Percentiles rank a stretch among this genome's conserved stretches.
These are phyloP conservation scores for Trisateles emortualis DNA, from an alignment of 2,888 invertebrate species.

Conservation along the genomic window DNA sequence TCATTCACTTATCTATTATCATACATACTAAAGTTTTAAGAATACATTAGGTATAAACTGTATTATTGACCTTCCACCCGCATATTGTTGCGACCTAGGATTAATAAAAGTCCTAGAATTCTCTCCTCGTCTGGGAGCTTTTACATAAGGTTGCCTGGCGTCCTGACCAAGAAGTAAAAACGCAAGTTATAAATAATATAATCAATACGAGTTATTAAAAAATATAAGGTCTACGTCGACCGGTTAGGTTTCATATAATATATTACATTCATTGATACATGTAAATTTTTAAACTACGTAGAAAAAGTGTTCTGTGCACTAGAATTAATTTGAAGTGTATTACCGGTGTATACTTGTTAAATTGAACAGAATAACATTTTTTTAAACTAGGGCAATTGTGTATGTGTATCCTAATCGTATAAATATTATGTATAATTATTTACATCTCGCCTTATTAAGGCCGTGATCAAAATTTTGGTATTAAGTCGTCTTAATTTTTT, in stretches of 20 bases:
- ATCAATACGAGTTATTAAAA: conserved; percentile 22
- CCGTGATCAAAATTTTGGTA: conserved; percentile 40
- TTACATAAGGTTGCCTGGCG: background rate
- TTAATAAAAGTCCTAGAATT: conserved; percentile 8
- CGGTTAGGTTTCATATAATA: conserved; percentile 24
- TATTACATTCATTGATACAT: conserved; percentile 34
- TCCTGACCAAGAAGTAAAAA: conserved; percentile 19
- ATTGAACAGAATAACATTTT: conserved; percentile 57
- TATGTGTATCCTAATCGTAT: conserved; percentile 57
- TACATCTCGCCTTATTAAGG: conserved; percentile 54
- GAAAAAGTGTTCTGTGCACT: conserved; percentile 70
- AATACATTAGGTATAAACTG: conserved; percentile 33
- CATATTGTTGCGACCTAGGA: conserved; percentile 13
- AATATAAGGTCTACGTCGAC: conserved; percentile 17
- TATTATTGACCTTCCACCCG: conserved; percentile 33
- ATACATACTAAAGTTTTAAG: conserved; percentile 38
- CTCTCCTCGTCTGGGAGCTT: conserved; percentile 4
- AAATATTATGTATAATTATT: conserved; percentile 61
- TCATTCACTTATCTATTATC: conserved; percentile 33
- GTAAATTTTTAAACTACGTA: conserved; percentile 56
- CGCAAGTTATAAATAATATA: conserved; percentile 13
- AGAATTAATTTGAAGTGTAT: conserved; percentile 62
- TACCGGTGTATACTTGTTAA: conserved; percentile 61
- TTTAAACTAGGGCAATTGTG: conserved; percentile 54
- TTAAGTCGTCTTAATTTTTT: conserved; percentile 42